Conservation (phyloP, 2,888 invertebrate species). For the Temnothorax rugatulus region DNA sequence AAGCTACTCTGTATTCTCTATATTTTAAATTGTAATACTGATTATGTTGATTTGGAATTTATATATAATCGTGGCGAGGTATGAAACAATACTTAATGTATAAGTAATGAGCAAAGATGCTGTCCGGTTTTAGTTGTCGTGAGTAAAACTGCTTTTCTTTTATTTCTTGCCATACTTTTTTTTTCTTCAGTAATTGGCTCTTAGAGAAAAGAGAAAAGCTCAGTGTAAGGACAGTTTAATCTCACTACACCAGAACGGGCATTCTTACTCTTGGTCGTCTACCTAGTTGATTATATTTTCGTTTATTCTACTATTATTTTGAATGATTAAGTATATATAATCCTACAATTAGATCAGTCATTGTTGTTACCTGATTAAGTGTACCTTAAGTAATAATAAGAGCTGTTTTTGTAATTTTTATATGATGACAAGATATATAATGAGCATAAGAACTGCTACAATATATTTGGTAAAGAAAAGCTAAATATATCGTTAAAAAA, state of each 20-base stretch:
- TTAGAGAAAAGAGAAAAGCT: neutral
- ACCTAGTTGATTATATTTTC: neutral
- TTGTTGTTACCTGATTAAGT: neutral
- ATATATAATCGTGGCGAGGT: neutral
- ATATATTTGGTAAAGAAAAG: neutral
- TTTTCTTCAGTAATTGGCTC: neutral
- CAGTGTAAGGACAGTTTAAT: neutral
- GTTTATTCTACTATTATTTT: constrained; percentile 7
- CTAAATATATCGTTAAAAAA: neutral
- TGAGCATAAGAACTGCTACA: neutral
- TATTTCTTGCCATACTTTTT: neutral
- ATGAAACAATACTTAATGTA: neutral
- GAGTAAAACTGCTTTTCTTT: neutral
- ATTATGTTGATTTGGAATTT: neutral
- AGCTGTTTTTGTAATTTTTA: constrained; percentile 18
- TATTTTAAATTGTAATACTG: neutral
- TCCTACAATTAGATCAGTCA: neutral
- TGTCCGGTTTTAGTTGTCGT: neutral
- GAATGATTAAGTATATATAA: neutral
- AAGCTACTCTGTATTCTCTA: neutral
- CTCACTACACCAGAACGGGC: neutral
- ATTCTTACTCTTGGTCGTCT: neutral
- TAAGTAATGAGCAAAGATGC: neutral
- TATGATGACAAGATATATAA: neutral
- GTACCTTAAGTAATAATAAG: neutral